Evolutionary conservation across 2,113 vertebrate genomes (phyloP).

Genomic region (Hemicordylus capensis): DNA sequence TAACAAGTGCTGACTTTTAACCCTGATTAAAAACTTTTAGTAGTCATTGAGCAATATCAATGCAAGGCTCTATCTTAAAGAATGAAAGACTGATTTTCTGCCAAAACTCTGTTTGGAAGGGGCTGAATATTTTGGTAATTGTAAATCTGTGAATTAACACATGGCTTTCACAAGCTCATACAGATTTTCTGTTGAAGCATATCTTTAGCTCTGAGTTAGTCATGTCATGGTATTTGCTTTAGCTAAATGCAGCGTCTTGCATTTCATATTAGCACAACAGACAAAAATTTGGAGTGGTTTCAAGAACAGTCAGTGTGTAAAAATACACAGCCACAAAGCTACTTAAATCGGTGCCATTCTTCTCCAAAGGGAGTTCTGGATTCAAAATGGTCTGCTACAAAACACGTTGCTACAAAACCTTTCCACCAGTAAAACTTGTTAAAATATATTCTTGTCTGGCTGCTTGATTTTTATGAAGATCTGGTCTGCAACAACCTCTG

Average conservation of each 20-base stretch:
- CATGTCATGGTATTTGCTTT: constrained; percentile 26
- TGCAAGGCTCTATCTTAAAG: neutral
- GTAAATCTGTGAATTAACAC: constrained; percentile 12
- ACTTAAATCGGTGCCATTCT: neutral
- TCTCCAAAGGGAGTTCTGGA: neutral
- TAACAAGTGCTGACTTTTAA: neutral
- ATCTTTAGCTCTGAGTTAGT: constrained; percentile 35
- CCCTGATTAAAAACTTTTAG: neutral
- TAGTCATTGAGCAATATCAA: neutral
- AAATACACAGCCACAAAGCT: constrained; percentile 14
- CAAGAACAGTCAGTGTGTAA: constrained; percentile 48
- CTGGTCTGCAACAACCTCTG: neutral
- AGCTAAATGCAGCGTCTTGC: constrained; percentile 46
- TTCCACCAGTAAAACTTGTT: neutral
- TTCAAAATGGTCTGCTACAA: neutral
- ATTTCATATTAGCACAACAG: constrained; percentile 55
- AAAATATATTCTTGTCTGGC: neutral
- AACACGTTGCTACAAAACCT: neutral
- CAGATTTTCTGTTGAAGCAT: constrained; percentile 35
- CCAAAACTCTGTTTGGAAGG: constrained; percentile 15
- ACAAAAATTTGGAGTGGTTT: constrained; percentile 55
- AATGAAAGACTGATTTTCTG: neutral
- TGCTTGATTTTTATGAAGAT: neutral
- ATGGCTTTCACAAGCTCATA: constrained; percentile 38
- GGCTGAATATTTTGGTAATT: constrained; percentile 27